Conservation (phyloP, 2,113 vertebrate species). For the Ptilorrhoa leucosticta region DNA sequence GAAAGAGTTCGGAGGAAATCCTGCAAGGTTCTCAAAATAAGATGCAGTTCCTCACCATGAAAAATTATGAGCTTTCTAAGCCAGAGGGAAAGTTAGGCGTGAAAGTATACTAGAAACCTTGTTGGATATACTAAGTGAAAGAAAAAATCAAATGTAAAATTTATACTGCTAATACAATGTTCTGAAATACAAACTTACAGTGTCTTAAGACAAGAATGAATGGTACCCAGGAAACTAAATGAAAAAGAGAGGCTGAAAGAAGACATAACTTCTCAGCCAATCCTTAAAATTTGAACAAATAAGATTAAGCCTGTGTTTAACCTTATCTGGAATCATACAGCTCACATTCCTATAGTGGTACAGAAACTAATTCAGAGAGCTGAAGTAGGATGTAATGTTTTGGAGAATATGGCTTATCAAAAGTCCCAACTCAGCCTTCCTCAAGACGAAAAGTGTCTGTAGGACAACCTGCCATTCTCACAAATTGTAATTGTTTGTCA, state of each 20-base stretch:
- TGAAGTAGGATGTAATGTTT: not conserved
- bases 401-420: not conserved
- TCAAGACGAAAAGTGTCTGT: not conserved
- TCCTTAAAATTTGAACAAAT: slow-evolving; percentile 22
- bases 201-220: slow-evolving; percentile 26
- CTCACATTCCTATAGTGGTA: not conserved
- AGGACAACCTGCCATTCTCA: not conserved
- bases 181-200: slow-evolving; percentile 7
- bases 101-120: slow-evolving; percentile 15
- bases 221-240: slow-evolving; percentile 4
- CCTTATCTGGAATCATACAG: not conserved
- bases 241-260: not conserved
- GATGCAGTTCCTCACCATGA: not conserved
- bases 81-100: slow-evolving; percentile 17
- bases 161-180: slow-evolving; percentile 4
- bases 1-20: not conserved
- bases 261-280: not conserved
- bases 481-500: not conserved
- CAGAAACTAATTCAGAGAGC: not conserved
- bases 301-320: not conserved
- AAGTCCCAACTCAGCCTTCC: not conserved
- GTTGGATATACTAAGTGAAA: slow-evolving; percentile 24
- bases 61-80: slow-evolving; percentile 26
- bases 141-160: not conserved
- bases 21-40: slow-evolving; percentile 42